A percentile compares a stretch with the other conserved stretches of the same genome.
These are phyloP conservation scores for Chelmon rostratus DNA, from an alignment of 2,797 vertebrate genomes.

Conservation along the genomic window DNA sequence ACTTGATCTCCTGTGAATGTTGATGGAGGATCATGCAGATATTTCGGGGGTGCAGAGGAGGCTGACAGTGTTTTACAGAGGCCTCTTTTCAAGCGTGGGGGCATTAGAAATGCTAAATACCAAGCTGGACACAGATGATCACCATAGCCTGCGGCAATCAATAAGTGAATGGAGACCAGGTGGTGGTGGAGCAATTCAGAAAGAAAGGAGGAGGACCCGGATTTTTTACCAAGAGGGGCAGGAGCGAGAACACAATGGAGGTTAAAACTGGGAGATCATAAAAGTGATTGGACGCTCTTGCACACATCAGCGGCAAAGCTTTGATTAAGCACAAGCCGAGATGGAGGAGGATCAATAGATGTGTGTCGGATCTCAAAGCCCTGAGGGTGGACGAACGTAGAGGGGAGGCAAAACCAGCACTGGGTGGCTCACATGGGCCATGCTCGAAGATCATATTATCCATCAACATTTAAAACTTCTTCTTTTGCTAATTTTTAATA, in stretches of 20 bases:
- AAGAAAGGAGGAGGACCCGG: slow-evolving; percentile 64
- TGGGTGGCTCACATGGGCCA: neutral
- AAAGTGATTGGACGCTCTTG: slow-evolving; percentile 59
- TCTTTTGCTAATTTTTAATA: slow-evolving; percentile 5
- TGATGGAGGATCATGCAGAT: slow-evolving; percentile 76
- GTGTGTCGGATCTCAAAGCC: slow-evolving; percentile 48
- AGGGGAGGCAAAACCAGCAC: slow-evolving; percentile 3
- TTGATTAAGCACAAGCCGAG: slow-evolving; percentile 62
- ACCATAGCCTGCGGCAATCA: slow-evolving; percentile 78
- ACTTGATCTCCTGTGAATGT: slow-evolving; percentile 78
- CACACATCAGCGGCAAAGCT: slow-evolving; percentile 55
- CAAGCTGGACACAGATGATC: slow-evolving; percentile 82
- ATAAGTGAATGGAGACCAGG: slow-evolving; percentile 83
- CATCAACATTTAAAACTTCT: neutral
- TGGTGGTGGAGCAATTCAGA: slow-evolving; percentile 74
- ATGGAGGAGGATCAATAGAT: slow-evolving; percentile 65
- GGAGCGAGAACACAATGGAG: slow-evolving; percentile 62
- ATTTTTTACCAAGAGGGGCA: slow-evolving; percentile 60
- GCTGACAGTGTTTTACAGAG: slow-evolving; percentile 67
- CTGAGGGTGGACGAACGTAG: neutral
- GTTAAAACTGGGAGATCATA: slow-evolving; percentile 64
- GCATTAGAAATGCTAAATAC: slow-evolving; percentile 81
- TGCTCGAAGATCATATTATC: neutral
- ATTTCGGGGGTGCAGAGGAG: slow-evolving; percentile 54
- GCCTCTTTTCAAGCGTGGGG: slow-evolving; percentile 69